Percentiles rank a stretch among this genome's conserved stretches.
Evolutionary conservation across 2,797 vertebrate genomes (phyloP).

Genomic region (Platalea minor): DNA sequence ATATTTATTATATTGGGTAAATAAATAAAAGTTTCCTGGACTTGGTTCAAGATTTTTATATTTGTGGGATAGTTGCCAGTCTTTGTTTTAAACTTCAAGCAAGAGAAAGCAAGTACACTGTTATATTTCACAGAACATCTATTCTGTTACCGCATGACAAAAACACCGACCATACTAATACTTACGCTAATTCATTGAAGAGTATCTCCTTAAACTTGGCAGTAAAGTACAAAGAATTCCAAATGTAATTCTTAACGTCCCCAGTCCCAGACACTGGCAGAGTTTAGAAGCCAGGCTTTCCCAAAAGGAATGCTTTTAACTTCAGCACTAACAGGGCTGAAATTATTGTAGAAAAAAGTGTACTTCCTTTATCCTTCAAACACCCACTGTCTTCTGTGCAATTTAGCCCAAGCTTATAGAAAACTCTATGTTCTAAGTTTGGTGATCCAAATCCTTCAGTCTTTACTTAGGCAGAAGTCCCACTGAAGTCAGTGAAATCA

Average conservation of each 20-base stretch:
- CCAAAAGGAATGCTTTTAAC: constrained; percentile 63
- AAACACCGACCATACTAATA: background rate
- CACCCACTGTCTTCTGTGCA: background rate
- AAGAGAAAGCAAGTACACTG: background rate
- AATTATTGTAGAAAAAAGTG: constrained; percentile 38
- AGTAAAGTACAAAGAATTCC: constrained; percentile 42
- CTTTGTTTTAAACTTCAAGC: constrained; percentile 3
- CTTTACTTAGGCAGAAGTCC: constrained; percentile 55
- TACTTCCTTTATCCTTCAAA: constrained; percentile 50
- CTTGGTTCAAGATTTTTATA: background rate
- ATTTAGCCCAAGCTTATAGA: constrained; percentile 30
- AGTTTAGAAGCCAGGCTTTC: constrained; percentile 25
- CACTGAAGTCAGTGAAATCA: constrained; percentile 24
- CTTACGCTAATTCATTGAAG: background rate
- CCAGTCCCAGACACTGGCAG: constrained; percentile 30
- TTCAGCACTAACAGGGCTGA: constrained; percentile 34
- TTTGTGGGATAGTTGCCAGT: background rate
- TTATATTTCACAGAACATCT: constrained; percentile 10
- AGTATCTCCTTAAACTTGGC: constrained; percentile 30
- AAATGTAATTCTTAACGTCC: constrained; percentile 33
- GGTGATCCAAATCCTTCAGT: constrained; percentile 49
- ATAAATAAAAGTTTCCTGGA: constrained; percentile 2
- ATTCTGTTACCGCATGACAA: background rate
- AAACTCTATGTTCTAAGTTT: constrained; percentile 22
- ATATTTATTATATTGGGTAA: background rate